Base-by-base conservation (phyloP, 2,888 invertebrate genomes). In the Perizoma affinitatum region DNA sequence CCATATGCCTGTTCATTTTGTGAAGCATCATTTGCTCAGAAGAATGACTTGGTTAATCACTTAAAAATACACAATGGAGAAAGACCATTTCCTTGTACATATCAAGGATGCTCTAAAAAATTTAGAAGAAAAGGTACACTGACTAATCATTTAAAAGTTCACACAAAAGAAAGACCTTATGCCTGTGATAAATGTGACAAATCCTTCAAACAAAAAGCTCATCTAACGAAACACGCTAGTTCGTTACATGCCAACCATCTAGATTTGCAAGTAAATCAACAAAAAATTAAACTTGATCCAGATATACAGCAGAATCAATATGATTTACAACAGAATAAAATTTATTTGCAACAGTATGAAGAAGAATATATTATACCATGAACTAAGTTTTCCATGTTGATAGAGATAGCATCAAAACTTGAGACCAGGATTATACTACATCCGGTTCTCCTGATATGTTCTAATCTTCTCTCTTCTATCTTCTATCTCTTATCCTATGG, bases 121-220 rank as follows among this genome's bases (percentile, higher is more conserved):
- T 60, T 52, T 52, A 33, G 33, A 11, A 43, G 33, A n/a, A 9
- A 52, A 35, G 34, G 46, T 8, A 49, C 42, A 5, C 47, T 55
- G 4, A 46, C 9, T 11, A 51, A 51, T 52, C 60, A 60, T 8
- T 10, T 55, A 2, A 47, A 34, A 47, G 33, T 44, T 9, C 60
- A 60, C 11, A 45, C n/a, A n/a, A 38, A 5, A n/a, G 54, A 36
- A 46, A 55, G 8, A 47, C 50, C 42, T 35, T 48, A 43, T 44
- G 34, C 5, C 0, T 60, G 60, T 48, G n/a, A 34, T 33, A 52
- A 40, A 40, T 60, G 60, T 40, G 4, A 43, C 33, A 51, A 6
- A n/a, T 43, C 38, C 4, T 60, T 52, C 22, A 60, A 43, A 38
- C 43, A 52, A 35, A 55, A 47, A 22, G 43, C 7, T 9, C 38